Evolutionary conservation across 2,113 vertebrate species (phyloP).

Genomic region (Aphyosemion australe): DNA sequence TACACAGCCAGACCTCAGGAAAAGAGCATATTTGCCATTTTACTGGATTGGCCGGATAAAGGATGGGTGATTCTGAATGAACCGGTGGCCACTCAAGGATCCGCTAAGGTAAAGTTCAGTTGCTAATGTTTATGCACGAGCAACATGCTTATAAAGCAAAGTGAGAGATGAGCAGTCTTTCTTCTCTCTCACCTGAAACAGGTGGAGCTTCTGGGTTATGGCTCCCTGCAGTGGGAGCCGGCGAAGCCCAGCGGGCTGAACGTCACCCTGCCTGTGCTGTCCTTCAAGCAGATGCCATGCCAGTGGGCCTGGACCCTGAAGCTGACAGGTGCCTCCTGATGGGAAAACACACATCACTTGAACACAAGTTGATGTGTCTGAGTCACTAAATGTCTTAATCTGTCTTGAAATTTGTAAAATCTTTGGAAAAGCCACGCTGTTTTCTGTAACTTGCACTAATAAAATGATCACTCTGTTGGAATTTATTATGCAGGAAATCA

Average conservation of each 20-base stretch:
- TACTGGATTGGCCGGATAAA: slow-evolving; percentile 85
- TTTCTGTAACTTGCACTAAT: not conserved
- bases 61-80: slow-evolving; percentile 81
- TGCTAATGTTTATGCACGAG: not conserved
- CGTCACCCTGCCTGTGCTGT: slow-evolving; percentile 81
- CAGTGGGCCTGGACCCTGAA: slow-evolving; percentile 90
- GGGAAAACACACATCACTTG: slow-evolving; percentile 7
- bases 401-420: not conserved
- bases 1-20: slow-evolving; percentile 85
- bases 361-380: slow-evolving; percentile 3
- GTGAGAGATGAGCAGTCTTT: too few species aligned
- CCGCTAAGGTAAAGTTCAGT: slow-evolving; percentile 82
- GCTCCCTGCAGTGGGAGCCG: slow-evolving; percentile 81
- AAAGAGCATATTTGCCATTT: slow-evolving; percentile 82
- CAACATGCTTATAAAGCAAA: too few species aligned
- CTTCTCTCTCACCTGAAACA: slow-evolving; percentile 57
- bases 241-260: slow-evolving; percentile 77
- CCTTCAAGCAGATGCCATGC: slow-evolving; percentile 81
- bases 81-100: slow-evolving; percentile 69
- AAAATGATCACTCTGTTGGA: too few species aligned
- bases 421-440: not conserved
- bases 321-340: slow-evolving; percentile 74
- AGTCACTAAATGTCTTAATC: not conserved
- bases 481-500: not conserved
- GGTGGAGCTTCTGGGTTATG: slow-evolving; percentile 86